A percentile compares a stretch with the other conserved stretches of the same genome.
phyloP scores from a whole-genome alignment of 2,888 invertebrate genomes.

The Protodeltote pygarga region DNA sequence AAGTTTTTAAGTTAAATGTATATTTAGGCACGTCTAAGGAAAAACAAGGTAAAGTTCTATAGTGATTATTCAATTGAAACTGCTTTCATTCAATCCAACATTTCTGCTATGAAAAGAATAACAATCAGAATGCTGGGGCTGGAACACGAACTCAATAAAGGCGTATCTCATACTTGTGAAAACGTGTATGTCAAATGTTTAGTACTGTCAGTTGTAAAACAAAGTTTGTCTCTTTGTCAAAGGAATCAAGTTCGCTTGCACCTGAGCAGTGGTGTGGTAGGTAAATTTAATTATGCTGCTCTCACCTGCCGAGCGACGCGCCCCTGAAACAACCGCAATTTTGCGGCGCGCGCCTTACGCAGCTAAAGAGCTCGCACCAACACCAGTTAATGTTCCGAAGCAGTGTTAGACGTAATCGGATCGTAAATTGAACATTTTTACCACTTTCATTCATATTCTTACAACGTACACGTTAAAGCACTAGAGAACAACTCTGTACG shows the following conservation, averaged over 20 bases:
- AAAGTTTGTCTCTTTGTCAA: slow-evolving; percentile 45
- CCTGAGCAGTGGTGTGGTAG: slow-evolving; percentile 49
- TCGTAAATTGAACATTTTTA: slow-evolving; percentile 55
- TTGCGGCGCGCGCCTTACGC: slow-evolving; percentile 44
- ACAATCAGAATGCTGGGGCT: slow-evolving; percentile 29
- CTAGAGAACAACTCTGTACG: slow-evolving; percentile 18
- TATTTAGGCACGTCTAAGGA: too few relatives aligned
- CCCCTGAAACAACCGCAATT: slow-evolving; percentile 44
- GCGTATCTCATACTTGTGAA: slow-evolving; percentile 19
- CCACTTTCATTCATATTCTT: slow-evolving; percentile 27
- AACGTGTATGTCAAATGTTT: slow-evolving; percentile 8
- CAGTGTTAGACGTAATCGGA: slow-evolving; percentile 46
- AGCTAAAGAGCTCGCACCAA: slow-evolving; percentile 47
- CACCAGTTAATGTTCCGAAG: slow-evolving; percentile 50
- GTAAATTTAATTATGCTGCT: slow-evolving; percentile 55
- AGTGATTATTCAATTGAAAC: too few relatives aligned
- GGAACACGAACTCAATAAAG: slow-evolving; percentile 31
- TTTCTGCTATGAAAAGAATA: slow-evolving; percentile 42
- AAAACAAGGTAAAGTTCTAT: too few relatives aligned
- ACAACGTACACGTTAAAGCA: slow-evolving; percentile 36
- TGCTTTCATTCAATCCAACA: slow-evolving; percentile 34
- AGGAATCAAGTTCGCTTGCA: slow-evolving; percentile 49
- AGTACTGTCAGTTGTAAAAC: slow-evolving; percentile 10
- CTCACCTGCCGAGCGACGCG: slow-evolving; percentile 13
- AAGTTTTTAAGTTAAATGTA: too few relatives aligned